Percentiles rank a stretch among this genome's conserved stretches.
Evolutionary conservation across 2,888 invertebrate genomes (phyloP).

Genomic region (Phoronis australis): DNA sequence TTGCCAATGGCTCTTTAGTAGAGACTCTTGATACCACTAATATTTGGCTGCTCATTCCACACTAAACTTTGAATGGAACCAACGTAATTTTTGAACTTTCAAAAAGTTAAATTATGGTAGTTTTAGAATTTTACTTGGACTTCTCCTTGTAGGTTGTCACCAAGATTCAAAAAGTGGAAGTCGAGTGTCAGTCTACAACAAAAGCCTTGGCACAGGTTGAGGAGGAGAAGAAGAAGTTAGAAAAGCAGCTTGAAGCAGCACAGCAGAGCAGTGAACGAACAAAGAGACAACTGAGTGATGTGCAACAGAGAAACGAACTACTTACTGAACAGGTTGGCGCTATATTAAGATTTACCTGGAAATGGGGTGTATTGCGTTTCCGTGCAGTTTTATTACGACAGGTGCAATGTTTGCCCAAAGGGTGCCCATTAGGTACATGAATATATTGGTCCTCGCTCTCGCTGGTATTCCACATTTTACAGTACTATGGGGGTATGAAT

Average conservation of each 20-base stretch:
- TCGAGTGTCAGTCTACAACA: conserved; percentile 29
- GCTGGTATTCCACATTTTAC: too few relatives aligned
- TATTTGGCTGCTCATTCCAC: too few relatives aligned
- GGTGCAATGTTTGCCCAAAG: too few relatives aligned
- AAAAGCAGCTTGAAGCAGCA: not conserved
- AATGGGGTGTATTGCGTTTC: not conserved
- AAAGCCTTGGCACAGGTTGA: conserved; percentile 15
- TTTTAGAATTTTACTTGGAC: too few relatives aligned
- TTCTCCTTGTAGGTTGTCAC: conserved; percentile 26
- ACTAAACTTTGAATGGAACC: too few relatives aligned
- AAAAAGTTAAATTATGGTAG: not conserved
- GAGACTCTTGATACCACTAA: too few relatives aligned
- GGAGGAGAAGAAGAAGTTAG: conserved; percentile 11
- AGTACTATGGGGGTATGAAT: too few relatives aligned
- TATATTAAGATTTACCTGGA: not conserved
- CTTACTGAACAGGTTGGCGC: conserved; percentile 19
- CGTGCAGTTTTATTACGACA: too few relatives aligned
- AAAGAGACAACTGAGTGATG: conserved; percentile 14
- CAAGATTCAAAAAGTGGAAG: conserved; percentile 24
- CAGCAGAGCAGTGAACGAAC: conserved; percentile 10
- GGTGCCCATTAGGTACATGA: not conserved
- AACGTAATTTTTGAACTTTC: too few relatives aligned
- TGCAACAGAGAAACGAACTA: conserved; percentile 10
- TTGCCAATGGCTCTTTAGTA: too few relatives aligned
- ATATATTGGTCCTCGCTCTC: not conserved